Percentiles rank a stretch among this genome's conserved stretches.
Evolutionary conservation across 2,888 invertebrate species (phyloP).

Genomic region (Drosophila formosana): DNA sequence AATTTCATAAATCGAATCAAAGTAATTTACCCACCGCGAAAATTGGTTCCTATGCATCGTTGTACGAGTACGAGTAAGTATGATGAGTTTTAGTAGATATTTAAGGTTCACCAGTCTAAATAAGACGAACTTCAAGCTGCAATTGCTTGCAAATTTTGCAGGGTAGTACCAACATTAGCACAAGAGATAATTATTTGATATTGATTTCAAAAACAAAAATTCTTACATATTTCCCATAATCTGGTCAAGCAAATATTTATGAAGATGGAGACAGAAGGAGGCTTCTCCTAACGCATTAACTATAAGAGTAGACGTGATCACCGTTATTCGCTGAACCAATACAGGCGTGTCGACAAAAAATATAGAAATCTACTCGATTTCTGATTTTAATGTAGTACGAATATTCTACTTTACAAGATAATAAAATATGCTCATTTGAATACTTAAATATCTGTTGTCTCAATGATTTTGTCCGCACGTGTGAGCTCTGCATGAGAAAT

Average conservation of each 20-base stretch:
- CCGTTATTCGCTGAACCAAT: too few relatives aligned
- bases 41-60: constrained; percentile 60
- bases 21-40: constrained; percentile 66
- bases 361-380: not conserved
- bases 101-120: constrained; percentile 35
- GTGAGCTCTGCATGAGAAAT: constrained; percentile 65
- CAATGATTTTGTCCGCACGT: constrained; percentile 66
- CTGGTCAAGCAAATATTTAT: too few relatives aligned
- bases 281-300: too few relatives aligned
- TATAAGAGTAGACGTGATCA: too few relatives aligned
- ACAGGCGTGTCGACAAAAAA: too few relatives aligned
- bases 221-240: too few relatives aligned
- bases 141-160: not conserved
- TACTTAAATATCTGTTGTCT: constrained; percentile 30
- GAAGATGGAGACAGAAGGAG: too few relatives aligned
- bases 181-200: constrained; percentile 48
- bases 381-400: not conserved
- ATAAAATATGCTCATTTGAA: not conserved
- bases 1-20: constrained; percentile 76
- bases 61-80: constrained; percentile 12
- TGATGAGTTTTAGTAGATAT: constrained; percentile 44
- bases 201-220: constrained; percentile 26
- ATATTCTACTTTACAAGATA: not conserved
- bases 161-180: constrained; percentile 37
- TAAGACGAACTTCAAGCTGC: constrained; percentile 35